Conservation (phyloP, 2,888 invertebrate genomes). For the Athetis lepigone region DNA sequence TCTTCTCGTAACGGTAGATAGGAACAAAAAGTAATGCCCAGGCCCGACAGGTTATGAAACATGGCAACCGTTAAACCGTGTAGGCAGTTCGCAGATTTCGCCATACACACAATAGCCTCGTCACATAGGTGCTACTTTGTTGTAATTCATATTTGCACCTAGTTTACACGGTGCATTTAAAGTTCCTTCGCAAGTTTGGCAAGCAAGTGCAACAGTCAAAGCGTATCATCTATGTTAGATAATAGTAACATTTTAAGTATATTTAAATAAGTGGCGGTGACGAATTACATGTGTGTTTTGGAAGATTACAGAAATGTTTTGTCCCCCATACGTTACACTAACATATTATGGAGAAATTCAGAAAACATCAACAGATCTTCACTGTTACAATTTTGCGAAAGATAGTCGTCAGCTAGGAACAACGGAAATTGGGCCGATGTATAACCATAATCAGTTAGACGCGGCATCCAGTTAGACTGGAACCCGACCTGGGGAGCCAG, state of each 20-base stretch:
- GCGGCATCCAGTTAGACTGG: too few species aligned
- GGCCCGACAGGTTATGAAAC: constrained; percentile 51
- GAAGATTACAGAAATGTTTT: too few species aligned
- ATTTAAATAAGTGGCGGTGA: too few species aligned
- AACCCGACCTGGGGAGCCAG: neutral
- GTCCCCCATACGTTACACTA: too few species aligned
- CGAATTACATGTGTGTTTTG: too few species aligned
- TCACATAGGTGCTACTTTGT: constrained; percentile 36
- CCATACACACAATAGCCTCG: constrained; percentile 27
- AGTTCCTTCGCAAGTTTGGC: neutral
- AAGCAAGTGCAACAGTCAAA: neutral
- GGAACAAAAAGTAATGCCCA: constrained; percentile 40
- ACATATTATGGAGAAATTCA: too few species aligned
- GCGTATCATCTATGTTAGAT: constrained; percentile 18
- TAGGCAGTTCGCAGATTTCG: constrained; percentile 47
- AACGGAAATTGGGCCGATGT: neutral
- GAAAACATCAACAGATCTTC: neutral
- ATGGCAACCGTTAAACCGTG: constrained; percentile 28
- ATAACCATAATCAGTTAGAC: neutral
- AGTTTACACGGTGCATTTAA: constrained; percentile 9
- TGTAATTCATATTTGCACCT: constrained; percentile 1
- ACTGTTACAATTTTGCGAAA: neutral
- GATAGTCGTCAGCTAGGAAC: neutral
- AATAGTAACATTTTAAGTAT: constrained; percentile 10
- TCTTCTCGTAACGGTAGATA: constrained; percentile 61